phyloP scores from a whole-genome alignment of 2,888 invertebrate species.

The Stenolophus ochropezus region DNA sequence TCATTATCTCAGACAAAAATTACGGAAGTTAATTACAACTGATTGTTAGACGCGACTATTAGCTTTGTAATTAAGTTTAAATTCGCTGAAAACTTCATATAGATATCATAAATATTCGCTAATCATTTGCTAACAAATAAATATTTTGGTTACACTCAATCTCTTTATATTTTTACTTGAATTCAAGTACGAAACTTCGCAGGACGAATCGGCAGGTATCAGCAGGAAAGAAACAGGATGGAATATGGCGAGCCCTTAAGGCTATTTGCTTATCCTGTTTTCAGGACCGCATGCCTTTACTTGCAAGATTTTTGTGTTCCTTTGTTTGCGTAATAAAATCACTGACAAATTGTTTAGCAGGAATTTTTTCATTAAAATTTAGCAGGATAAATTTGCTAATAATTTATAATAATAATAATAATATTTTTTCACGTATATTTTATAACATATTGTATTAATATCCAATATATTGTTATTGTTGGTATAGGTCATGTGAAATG shows the following conservation, averaged over 20 bases:
- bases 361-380: neutral
- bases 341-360: neutral
- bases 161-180: neutral
- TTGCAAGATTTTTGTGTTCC: neutral
- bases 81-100: neutral
- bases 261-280: slow-evolving; percentile 35
- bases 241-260: neutral
- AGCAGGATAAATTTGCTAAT: neutral
- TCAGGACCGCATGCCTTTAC: slow-evolving; percentile 3
- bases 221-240: neutral
- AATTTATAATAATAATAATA: no score
- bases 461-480: no score
- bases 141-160: slow-evolving; percentile 5
- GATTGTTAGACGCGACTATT: neutral
- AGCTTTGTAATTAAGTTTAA: neutral
- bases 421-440: no score
- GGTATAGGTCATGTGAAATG: neutral
- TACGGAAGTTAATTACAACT: neutral
- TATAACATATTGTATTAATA: no score
- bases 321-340: neutral
- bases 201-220: neutral
- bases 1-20: neutral
- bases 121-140: no score
- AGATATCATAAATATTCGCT: no score
- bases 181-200: neutral